These are phyloP conservation scores for Torymus texanus DNA, from an alignment of 2,888 invertebrate species.

Conservation along the genomic window DNA sequence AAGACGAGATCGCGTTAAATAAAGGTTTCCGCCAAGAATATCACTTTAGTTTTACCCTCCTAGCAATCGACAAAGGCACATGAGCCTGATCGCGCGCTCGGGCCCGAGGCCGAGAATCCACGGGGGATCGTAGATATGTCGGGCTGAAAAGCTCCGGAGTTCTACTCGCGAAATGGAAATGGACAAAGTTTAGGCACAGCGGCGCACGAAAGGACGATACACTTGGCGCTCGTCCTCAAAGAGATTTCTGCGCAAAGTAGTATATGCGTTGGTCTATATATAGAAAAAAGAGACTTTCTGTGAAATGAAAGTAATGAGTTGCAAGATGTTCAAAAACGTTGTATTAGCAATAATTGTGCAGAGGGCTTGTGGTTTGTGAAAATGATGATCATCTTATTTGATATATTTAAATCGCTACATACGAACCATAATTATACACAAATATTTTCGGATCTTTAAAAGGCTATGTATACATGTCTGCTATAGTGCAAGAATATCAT, in stretches of 20 bases:
- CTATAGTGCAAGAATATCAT: no score
- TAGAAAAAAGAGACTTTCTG: background rate
- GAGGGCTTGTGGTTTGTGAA: no score
- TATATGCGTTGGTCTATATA: conserved; percentile 2
- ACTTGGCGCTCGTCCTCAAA: conserved; percentile 66
- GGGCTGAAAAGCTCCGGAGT: conserved; percentile 57
- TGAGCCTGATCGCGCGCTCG: background rate
- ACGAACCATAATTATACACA: background rate
- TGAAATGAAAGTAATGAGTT: background rate
- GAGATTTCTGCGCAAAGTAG: conserved; percentile 52
- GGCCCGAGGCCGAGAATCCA: conserved; percentile 45
- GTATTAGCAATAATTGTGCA: no score
- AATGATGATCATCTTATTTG: no score
- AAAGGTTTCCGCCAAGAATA: background rate
- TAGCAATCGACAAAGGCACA: conserved; percentile 7
- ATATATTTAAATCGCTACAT: no score
- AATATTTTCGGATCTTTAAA: background rate
- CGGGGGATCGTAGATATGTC: conserved; percentile 60
- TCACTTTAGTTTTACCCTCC: conserved; percentile 4
- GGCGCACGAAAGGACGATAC: conserved; percentile 62
- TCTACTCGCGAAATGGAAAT: conserved; percentile 68
- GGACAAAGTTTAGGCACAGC: conserved; percentile 67
- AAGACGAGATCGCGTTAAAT: conserved; percentile 18
- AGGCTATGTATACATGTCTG: no score
- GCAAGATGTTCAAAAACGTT: no score